A percentile compares a stretch with the other conserved stretches of the same genome.
These are phyloP conservation scores for Pissodes strobi DNA, from an alignment of 1,140 invertebrate genomes.

Conservation along the genomic window DNA sequence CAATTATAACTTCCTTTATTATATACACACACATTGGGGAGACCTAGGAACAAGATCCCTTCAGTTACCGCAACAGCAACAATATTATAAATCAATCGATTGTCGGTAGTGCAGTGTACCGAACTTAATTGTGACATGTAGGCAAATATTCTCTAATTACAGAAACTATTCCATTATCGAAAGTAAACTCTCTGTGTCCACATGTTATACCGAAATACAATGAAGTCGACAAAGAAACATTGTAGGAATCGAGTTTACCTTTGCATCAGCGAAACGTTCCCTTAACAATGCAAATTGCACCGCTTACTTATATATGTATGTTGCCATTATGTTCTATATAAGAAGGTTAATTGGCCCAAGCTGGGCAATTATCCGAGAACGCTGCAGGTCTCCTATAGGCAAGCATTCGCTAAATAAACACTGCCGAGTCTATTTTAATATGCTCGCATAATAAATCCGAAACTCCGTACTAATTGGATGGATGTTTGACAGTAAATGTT, in stretches of 20 bases:
- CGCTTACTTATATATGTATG: conserved; percentile 24
- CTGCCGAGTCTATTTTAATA: conserved; percentile 38
- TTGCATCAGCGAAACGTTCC: conserved; percentile 10
- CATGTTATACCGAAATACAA: background rate
- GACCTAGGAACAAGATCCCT: no score
- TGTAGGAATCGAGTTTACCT: conserved; percentile 13
- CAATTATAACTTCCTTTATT: no score
- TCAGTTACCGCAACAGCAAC: no score
- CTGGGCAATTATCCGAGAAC: conserved; percentile 23
- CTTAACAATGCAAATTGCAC: conserved; percentile 19
- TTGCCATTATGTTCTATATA: conserved; percentile 31
- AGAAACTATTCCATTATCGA: background rate
- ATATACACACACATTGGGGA: no score
- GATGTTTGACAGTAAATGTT: conserved; percentile 43
- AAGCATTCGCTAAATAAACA: conserved; percentile 30
- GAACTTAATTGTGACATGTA: no score
- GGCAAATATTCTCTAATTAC: background rate
- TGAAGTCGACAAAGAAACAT: conserved; percentile 13
- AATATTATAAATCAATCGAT: no score
- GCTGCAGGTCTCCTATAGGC: conserved; percentile 11
- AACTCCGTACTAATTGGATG: conserved; percentile 41
- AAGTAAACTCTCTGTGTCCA: background rate
- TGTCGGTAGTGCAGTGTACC: no score
- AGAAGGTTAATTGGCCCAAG: conserved; percentile 32
- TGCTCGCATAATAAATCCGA: conserved; percentile 39